These are phyloP conservation scores for Belgica antarctica DNA, from an alignment of 2,888 invertebrate species.

Conservation along the genomic window DNA sequence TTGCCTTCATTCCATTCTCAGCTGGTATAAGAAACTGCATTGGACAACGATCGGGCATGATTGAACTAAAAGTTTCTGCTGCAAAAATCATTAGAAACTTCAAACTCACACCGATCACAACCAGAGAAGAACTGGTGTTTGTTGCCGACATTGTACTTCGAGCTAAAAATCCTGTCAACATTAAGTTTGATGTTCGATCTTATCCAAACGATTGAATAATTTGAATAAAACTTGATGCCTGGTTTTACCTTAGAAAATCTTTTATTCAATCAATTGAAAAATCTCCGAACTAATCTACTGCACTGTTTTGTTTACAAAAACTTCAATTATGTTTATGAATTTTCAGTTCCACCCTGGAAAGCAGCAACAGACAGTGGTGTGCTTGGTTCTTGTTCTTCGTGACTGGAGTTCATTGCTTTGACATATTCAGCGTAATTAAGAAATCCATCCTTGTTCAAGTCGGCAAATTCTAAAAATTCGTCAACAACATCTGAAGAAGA, in stretches of 20 bases:
- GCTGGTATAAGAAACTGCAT: constrained; percentile 47
- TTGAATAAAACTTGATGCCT: too few relatives aligned
- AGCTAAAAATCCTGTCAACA: constrained; percentile 12
- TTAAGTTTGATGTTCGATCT: too few relatives aligned
- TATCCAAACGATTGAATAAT: too few relatives aligned
- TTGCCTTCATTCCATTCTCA: constrained; percentile 45
- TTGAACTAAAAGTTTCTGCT: constrained; percentile 30
- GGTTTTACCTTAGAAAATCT: too few relatives aligned
- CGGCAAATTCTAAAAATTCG: constrained; percentile 77
- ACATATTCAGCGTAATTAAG: constrained; percentile 81
- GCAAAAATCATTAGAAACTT: constrained; percentile 27
- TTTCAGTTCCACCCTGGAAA: neutral
- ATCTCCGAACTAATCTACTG: too few relatives aligned
- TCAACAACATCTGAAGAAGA: constrained; percentile 75
- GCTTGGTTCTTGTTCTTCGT: constrained; percentile 12
- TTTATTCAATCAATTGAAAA: too few relatives aligned
- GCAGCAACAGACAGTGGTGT: neutral
- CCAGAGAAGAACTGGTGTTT: constrained; percentile 26
- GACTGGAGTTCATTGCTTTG: constrained; percentile 49
- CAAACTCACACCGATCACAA: constrained; percentile 7
- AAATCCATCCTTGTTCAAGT: constrained; percentile 80
- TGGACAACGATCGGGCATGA: constrained; percentile 44
- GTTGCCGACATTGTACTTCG: constrained; percentile 27
- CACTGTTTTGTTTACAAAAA: too few relatives aligned
- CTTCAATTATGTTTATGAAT: too few relatives aligned